Base-by-base conservation (phyloP, 2,797 vertebrate species). In the Pangasius djambal region DNA sequence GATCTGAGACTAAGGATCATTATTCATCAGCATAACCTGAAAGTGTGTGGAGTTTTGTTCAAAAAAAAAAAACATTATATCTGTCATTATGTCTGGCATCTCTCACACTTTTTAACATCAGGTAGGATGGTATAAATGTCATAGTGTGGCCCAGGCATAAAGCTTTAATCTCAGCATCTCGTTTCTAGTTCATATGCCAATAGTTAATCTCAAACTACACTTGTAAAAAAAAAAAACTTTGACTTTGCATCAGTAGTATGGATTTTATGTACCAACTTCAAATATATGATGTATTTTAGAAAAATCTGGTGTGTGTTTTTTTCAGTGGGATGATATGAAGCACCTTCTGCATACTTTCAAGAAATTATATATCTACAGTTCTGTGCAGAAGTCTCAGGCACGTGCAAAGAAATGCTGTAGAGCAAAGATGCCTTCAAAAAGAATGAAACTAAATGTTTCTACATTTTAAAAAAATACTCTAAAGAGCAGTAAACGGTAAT, bases 281-380 rank as follows among this genome's bases (percentile, higher is more conserved):
- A 69, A 84, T 84, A 83, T 83, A 83, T 67, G 40, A 84, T 84
- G 83, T 84, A 69, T 84, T 84, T 84, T 84, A 84, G 22, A 69
- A 52, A 50, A 50, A 13, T 31, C 59, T 83, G 61, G 40, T 40
- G 40, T 44, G 81, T 22, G 9, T 22, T 61, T 57, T 81, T 57
- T 16, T 16, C 15, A 55, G 9, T 40, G 20, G 13, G 55, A 48
- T 20, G 74, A 34, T 79, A 55, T 34, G 18, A 81, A 59, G 31
- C 78, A 59, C 8, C 16, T 55, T 57, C n/a, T 15, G 16, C 48
- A 48, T 18, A 55, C 25, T 6, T 40, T 75, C 20, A 25, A 37
- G 69, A 70, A 67, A 25, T 25, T 4, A 15, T n/a, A 67, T 5
- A 12, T 67, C 3, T 65, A 28, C 12, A 52, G 50, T 31, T 48